A percentile compares a stretch with the other conserved stretches of the same genome.
phyloP scores from a whole-genome alignment of 2,888 invertebrate genomes.

The Troglohyphantes excavatus region DNA sequence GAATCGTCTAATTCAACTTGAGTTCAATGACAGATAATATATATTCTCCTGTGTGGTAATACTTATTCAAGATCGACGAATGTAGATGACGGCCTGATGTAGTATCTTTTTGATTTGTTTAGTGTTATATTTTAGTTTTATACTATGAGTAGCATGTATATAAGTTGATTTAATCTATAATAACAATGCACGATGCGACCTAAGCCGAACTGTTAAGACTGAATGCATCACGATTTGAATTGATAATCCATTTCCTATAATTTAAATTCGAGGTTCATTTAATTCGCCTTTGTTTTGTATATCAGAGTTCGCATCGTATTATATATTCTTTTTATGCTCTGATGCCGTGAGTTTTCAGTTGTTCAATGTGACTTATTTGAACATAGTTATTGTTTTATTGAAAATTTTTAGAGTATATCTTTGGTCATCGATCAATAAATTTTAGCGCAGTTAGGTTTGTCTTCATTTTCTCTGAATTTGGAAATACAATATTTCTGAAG shows the following conservation, averaged over 20 bases:
- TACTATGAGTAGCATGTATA: neutral
- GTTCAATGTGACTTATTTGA: too few species aligned
- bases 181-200: neutral
- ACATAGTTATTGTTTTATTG: too few species aligned
- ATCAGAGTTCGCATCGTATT: neutral
- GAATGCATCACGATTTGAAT: neutral
- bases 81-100: neutral
- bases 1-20: neutral
- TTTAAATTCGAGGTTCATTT: slow-evolving; percentile 4
- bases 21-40: slow-evolving; percentile 9
- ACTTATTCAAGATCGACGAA: neutral
- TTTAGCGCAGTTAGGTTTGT: too few species aligned
- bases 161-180: neutral
- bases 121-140: neutral
- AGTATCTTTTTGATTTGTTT: neutral
- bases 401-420: too few species aligned
- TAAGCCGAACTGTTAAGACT: neutral
- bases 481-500: too few species aligned
- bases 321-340: too few species aligned
- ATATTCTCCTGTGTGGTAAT: neutral
- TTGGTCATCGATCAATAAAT: too few species aligned
- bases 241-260: neutral
- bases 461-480: too few species aligned
- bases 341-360: too few species aligned
- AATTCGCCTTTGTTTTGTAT: neutral